Conservation (phyloP, 2,888 invertebrate species). For the Zaprionus lineosus region DNA sequence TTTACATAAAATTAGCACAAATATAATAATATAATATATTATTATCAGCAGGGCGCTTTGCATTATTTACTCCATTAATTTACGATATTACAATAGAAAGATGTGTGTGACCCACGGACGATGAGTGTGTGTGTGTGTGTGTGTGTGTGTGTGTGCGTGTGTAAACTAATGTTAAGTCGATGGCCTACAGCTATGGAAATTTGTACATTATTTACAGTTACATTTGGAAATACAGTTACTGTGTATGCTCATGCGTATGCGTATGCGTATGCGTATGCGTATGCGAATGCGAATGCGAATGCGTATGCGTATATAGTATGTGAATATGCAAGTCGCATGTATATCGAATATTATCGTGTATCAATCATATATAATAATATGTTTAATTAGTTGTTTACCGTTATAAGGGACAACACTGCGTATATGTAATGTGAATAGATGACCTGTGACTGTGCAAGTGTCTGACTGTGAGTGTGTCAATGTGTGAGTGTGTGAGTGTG, state of each 20-base stretch:
- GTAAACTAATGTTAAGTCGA: constrained; percentile 38
- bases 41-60: constrained; percentile 34
- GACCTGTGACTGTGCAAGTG: constrained; percentile 36
- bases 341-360: constrained; percentile 23
- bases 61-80: constrained; percentile 57
- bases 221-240: constrained; percentile 71
- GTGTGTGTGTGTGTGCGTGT: constrained; percentile 11
- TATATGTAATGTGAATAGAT: constrained; percentile 51
- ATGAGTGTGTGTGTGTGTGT: constrained; percentile 9
- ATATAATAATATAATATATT: constrained; percentile 41
- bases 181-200: constrained; percentile 73
- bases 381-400: constrained; percentile 49
- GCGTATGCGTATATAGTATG: constrained; percentile 20
- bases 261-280: neutral
- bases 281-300: constrained; percentile 10
- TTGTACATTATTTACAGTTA: constrained; percentile 80
- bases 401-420: constrained; percentile 62
- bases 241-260: constrained; percentile 33
- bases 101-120: constrained; percentile 31
- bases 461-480: constrained; percentile 3
- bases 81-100: constrained; percentile 52
- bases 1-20: constrained; percentile 61
- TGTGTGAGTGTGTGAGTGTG: constrained; percentile 5
- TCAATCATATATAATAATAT: constrained; percentile 16
- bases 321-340: constrained; percentile 21